Percentiles rank a stretch among this genome's conserved stretches.
Conservation (phyloP, 2,888 invertebrate species). For the Dastarcus helophoroides region DNA sequence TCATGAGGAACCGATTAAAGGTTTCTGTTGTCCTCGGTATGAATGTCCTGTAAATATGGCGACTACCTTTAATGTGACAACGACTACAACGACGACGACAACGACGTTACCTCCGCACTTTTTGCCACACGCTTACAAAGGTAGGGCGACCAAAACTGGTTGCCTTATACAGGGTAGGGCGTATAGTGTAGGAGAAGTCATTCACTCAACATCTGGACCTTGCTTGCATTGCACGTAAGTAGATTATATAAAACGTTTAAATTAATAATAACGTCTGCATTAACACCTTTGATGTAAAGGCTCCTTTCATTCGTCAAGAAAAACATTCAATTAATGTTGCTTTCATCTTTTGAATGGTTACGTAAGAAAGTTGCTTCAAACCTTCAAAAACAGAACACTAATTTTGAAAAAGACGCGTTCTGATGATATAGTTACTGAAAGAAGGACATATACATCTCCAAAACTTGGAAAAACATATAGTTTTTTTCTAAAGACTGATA, state of each 20-base stretch:
- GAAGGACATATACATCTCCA: too few species aligned
- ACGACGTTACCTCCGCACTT: conserved; percentile 78
- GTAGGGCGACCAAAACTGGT: conserved; percentile 62
- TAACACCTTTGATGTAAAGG: neutral
- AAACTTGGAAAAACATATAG: too few species aligned
- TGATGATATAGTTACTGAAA: too few species aligned
- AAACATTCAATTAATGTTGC: neutral
- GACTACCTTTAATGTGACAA: conserved; percentile 66
- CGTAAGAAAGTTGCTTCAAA: too few species aligned
- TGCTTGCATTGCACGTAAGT: conserved; percentile 93
- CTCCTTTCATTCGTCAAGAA: neutral
- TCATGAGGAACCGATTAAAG: conserved; percentile 83
- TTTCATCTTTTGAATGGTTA: too few species aligned
- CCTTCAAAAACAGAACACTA: too few species aligned
- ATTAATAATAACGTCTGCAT: too few species aligned
- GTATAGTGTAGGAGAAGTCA: conserved; percentile 75
- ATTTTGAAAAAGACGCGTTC: too few species aligned
- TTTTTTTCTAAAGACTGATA: too few species aligned
- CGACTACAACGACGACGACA: conserved; percentile 80
- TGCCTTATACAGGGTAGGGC: conserved; percentile 79
- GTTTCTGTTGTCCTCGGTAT: conserved; percentile 90
- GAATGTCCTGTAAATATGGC: conserved; percentile 88
- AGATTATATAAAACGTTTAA: conserved; percentile 3
- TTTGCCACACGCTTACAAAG: conserved; percentile 66
- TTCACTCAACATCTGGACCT: conserved; percentile 79